A percentile compares a stretch with the other conserved stretches of the same genome.
These are phyloP conservation scores for Chrysomallon squamiferum DNA, from an alignment of 1,140 invertebrate species.

Conservation along the genomic window DNA sequence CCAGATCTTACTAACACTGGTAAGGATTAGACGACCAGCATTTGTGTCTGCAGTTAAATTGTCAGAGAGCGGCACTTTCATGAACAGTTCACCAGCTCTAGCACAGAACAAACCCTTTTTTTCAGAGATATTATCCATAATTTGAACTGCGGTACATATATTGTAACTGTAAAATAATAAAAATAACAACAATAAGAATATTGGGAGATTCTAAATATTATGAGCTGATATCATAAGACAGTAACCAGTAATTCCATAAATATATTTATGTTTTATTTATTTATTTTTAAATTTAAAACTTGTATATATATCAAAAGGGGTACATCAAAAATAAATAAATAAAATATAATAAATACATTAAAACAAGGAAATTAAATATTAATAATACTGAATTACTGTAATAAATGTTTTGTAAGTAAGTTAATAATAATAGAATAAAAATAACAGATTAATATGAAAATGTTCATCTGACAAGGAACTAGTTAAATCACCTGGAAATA, in stretches of 20 bases:
- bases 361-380: too few relatives aligned
- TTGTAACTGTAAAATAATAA: conserved; percentile 51
- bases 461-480: too few relatives aligned
- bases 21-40: conserved; percentile 51
- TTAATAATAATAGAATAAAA: too few relatives aligned
- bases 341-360: too few relatives aligned
- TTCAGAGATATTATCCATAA: conserved; percentile 27
- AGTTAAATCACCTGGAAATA: conserved; percentile 58
- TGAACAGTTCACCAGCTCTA: conserved; percentile 52
- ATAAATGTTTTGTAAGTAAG: too few relatives aligned
- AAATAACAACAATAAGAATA: conserved; percentile 3
- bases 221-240: neutral
- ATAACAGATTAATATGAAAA: too few relatives aligned
- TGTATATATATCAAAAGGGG: too few relatives aligned
- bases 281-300: too few relatives aligned
- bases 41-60: conserved; percentile 56
- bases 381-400: too few relatives aligned
- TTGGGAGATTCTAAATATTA: neutral
- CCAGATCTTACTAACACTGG: conserved; percentile 47
- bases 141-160: conserved; percentile 25
- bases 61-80: conserved; percentile 47
- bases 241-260: too few relatives aligned
- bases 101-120: conserved; percentile 36
- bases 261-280: too few relatives aligned
- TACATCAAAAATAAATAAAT: too few relatives aligned